Evolutionary conservation across 2,888 invertebrate species (phyloP), one percentile per base, ranked within the genome.

Genomic region (Linnaemya vulpina): DNA sequence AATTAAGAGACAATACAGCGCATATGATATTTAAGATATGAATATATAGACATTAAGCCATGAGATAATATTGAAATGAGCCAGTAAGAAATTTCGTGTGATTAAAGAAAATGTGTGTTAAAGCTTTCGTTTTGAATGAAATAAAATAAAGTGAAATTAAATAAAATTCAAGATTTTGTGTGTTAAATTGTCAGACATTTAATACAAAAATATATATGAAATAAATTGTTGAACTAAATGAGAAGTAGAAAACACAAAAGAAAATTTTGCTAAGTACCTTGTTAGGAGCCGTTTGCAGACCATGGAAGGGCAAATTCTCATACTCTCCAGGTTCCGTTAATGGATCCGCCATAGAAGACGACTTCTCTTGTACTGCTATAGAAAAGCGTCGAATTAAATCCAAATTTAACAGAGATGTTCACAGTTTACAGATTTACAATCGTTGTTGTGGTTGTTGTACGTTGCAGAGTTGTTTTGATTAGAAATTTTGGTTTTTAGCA

Each of bases 301-400:
- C 97, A 93, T 98, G 98, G 95, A 98, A 98, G 91, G 98, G 98
- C 91, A 98, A 95, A 93, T 98, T 98, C 94, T 98, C 98, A 94
- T 98, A 98, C 92, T 96, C 97, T 89, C 96, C 96, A 92, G 96
- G 95, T 93, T 97, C 97, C 93, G 95, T 95, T 92, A 95, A 94
- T 93, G 94, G 96, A 95, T 95, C 95, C 94, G 90, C 90, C 92
- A 92, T 91, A 92, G 92, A 91, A 91, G 92, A 93, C 89, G 92
- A 92, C 90, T 92, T 92, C 91, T 91, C 92, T 91, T 92, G 91
- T 90, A 92, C 92, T 92, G 89, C 88, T 88, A 88, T 83, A 86
- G 58, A 22, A 20, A 67, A 83, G 13, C 68, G 55, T 46, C 46
- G 15, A 43, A 60, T 30, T 20, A 70, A 60, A 63, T 49, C 73